Base-by-base conservation (phyloP, 1,140 invertebrate species). In the Myzus persicae region DNA sequence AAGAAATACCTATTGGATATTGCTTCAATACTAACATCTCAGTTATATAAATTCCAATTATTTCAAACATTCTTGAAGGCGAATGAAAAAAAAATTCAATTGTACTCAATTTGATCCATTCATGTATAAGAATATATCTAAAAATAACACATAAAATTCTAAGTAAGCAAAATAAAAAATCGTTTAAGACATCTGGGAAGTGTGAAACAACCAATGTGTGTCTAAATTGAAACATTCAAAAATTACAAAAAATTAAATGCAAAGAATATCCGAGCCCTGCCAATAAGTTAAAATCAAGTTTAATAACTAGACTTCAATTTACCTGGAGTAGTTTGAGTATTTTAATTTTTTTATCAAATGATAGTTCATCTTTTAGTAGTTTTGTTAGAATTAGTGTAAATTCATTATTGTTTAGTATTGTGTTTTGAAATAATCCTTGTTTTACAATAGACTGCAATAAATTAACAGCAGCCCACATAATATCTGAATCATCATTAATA, bases 391-490 rank as follows among this genome's bases (percentile, higher is more conserved):
- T 85, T n/a, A 54, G 51, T 40, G 46, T 31, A 85, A 93, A 93
- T 38, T 85, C 51, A 42, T 54, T 42, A 31, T 85, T 93, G 6
- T 85, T 81, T 42, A 54, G 26, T 48, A 31, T 48, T 51, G 81
- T 51, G 6, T 5, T 51, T 40, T 84, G 6, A 84, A 67, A 84
- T 22, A 51, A 54, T 85, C 48, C 91, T 54, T 85, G 81, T 42
- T 93, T 93, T 26, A 51, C 24, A 51, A 85, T 51, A 22, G 46
- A 48, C 26, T 93, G 81, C 44, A 93, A 93, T 7, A 93, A 82
- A 93, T 93, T 54, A 85, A 93, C n/a, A 84, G 91, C 91, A 22
- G 46, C 81, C 91, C 91, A 93, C 20, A 85, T 93, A 84, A 93
- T 40, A 38, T 93, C 91, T 40, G 91, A 93, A 5, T 93, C 46